Evolutionary conservation across 2,888 invertebrate genomes (phyloP).

Genomic region (Beris morrisii): DNA sequence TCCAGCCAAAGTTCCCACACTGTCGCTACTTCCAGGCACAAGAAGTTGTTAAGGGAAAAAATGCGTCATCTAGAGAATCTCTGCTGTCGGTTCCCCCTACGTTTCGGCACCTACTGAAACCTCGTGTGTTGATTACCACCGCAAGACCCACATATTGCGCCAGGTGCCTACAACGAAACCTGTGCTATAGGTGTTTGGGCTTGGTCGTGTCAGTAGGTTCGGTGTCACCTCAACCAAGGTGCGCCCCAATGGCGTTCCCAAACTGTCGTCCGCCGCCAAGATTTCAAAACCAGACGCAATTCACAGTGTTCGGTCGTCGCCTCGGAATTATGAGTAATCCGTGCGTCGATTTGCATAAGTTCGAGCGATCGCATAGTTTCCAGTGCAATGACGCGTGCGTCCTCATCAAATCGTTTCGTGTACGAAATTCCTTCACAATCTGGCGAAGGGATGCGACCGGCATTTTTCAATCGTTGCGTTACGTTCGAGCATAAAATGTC

Average conservation of each 20-base stretch:
- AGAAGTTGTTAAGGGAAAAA: too few relatives aligned
- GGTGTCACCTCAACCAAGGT: not conserved
- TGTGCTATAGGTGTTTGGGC: constrained; percentile 8
- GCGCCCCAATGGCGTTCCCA: constrained; percentile 10
- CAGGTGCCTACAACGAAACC: constrained; percentile 24
- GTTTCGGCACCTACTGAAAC: too few relatives aligned
- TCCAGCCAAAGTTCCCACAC: too few relatives aligned
- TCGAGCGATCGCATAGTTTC: constrained; percentile 14
- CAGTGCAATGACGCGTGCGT: constrained; percentile 25
- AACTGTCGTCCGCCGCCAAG: not conserved
- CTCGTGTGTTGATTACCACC: too few relatives aligned
- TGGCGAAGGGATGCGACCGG: not conserved
- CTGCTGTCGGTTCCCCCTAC: too few relatives aligned
- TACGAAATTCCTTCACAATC: constrained; percentile 1
- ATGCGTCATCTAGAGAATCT: too few relatives aligned
- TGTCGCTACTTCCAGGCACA: too few relatives aligned
- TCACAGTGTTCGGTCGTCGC: not conserved
- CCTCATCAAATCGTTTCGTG: too few relatives aligned
- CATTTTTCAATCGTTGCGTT: too few relatives aligned
- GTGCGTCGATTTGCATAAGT: constrained; percentile 23
- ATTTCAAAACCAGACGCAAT: not conserved
- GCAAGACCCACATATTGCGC: constrained; percentile 2
- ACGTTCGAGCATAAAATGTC: too few relatives aligned
- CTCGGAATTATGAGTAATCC: constrained; percentile 16
- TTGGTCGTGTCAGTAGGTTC: constrained; percentile 17